Base-by-base conservation (phyloP, 2,888 invertebrate genomes). In the Carcina quercana region DNA sequence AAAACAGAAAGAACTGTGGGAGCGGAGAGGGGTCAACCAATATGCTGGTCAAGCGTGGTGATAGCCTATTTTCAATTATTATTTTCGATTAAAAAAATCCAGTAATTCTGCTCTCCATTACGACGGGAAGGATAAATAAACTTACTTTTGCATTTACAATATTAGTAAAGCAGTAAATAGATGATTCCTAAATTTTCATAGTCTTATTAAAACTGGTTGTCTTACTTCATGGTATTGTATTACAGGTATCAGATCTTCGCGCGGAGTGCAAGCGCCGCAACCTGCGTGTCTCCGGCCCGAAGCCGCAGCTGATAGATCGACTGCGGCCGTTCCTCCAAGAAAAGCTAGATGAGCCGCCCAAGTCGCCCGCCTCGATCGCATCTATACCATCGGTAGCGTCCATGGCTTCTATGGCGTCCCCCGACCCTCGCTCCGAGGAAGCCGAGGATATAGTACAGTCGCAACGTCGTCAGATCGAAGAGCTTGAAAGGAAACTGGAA, bases 281-380 rank as follows among this genome's bases (percentile, higher is more conserved):
- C 70, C 83, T 98, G 38, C 95, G 97, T 3, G 98, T 98, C 1
- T 97, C 97, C 7, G 98, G 98, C 0, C 92, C 97, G 0, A 98
- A 98, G 65, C 96, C 97, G 5, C 96, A 97, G 63, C 80, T 98
- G 24, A 93, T 98, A 35, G 97, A 98, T 65, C 88, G 98, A 24
- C 80, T 98, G 34, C 92, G 93, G 44, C 93, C 92, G 1, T 93
- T 88, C 64, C 57, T 87, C 30, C 55, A 85, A 1, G 71, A 84
- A 3, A 72, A 86, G 45, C 78, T 74, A 12, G 86, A 85, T 29
- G 74, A 83, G 25, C 62, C 82, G 35, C 86, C 82, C 15, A 59
- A 71, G 15, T 78, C 84, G 24, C 80, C 84, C 21, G 70, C 62
- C 12, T 38, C 38, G 6, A 13, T 62, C 74, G 32, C 79, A 68